Evolutionary conservation across 2,888 invertebrate genomes (phyloP).

Genomic region (Masnerella sp.): DNA sequence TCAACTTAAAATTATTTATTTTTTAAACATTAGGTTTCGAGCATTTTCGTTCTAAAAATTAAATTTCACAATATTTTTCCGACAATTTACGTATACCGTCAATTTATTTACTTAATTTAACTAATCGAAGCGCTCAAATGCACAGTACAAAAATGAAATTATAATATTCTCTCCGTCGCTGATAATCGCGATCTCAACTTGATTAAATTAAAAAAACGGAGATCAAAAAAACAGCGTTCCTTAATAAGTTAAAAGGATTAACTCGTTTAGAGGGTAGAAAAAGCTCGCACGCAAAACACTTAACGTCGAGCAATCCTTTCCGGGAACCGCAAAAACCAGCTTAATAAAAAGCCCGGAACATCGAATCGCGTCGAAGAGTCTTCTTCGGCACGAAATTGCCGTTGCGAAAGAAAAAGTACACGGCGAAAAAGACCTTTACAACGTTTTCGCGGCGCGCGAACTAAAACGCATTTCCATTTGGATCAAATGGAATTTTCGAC

Average conservation of each 20-base stretch:
- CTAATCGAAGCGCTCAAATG: too few species aligned
- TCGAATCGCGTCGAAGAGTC: conserved; percentile 21
- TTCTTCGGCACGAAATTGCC: conserved; percentile 24
- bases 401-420: not conserved
- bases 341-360: conserved; percentile 25
- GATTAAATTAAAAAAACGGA: too few species aligned
- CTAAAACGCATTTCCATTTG: conserved; percentile 34
- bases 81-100: too few species aligned
- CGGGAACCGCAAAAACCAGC: conserved; percentile 26
- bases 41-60: too few species aligned
- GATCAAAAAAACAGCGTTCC: too few species aligned
- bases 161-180: too few species aligned
- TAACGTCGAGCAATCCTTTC: conserved; percentile 21
- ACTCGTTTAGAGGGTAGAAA: conserved; percentile 5
- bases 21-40: too few species aligned
- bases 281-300: conserved; percentile 22
- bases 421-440: not conserved
- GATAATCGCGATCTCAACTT: too few species aligned
- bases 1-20: too few species aligned
- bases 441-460: conserved; percentile 27
- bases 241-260: conserved; percentile 38
- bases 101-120: too few species aligned
- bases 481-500: conserved; percentile 27
- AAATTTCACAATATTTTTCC: too few species aligned
- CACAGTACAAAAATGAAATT: too few species aligned